Percentiles rank a stretch among this genome's conserved stretches.
phyloP scores from a whole-genome alignment of 2,888 invertebrate genomes.

The Dryocosmus kuriphilus region DNA sequence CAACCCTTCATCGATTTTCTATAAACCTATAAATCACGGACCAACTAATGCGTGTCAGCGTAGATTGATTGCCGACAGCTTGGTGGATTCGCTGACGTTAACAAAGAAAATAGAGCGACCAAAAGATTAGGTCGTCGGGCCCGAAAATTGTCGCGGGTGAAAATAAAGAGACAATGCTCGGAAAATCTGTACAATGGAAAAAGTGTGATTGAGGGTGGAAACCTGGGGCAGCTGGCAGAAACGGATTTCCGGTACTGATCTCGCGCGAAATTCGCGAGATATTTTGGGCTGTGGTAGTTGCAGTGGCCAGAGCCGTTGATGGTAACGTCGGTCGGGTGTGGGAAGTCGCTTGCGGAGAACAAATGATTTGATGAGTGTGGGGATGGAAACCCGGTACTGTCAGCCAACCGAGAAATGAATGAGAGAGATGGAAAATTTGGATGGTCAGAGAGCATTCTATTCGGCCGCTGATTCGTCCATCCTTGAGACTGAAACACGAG shows the following conservation, averaged over 20 bases:
- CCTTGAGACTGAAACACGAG: slow-evolving; percentile 50
- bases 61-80: slow-evolving; percentile 2
- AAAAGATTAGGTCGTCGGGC: background rate
- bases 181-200: slow-evolving; percentile 4
- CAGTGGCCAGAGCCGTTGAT: slow-evolving; percentile 50
- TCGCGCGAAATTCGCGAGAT: slow-evolving; percentile 50
- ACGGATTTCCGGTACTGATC: slow-evolving; percentile 36
- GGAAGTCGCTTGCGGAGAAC: slow-evolving; percentile 62
- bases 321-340: slow-evolving; percentile 49
- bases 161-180: slow-evolving; percentile 18
- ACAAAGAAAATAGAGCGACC: slow-evolving; percentile 1
- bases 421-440: slow-evolving; percentile 55
- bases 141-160: background rate
- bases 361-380: slow-evolving; percentile 68
- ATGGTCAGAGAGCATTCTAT: slow-evolving; percentile 46
- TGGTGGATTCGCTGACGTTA: slow-evolving; percentile 17
- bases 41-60: background rate
- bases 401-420: slow-evolving; percentile 65
- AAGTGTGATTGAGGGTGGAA: slow-evolving; percentile 32
- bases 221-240: slow-evolving; percentile 18
- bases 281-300: slow-evolving; percentile 51
- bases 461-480: slow-evolving; percentile 54
- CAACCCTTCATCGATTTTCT: background rate
- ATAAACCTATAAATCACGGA: background rate
- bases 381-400: slow-evolving; percentile 67